These are phyloP conservation scores for Acanthosepion esculentum DNA, from an alignment of 2,888 invertebrate species.

Conservation along the genomic window DNA sequence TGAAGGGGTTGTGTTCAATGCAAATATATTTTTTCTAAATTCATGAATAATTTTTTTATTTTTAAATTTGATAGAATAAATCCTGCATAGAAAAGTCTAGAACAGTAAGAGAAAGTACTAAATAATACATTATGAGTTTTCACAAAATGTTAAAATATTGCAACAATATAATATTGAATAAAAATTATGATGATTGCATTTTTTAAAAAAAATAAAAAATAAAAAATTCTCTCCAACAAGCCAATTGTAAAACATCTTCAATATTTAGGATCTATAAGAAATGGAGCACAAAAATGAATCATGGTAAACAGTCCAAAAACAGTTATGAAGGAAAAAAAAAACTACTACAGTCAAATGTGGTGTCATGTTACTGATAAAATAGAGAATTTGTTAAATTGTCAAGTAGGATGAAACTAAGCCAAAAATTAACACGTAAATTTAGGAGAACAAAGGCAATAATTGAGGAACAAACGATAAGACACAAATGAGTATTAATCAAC, in stretches of 20 bases:
- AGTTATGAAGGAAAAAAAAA: not conserved
- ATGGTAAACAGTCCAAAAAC: not conserved
- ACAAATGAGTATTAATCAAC: not conserved
- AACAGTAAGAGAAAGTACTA: not conserved
- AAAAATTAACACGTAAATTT: not conserved
- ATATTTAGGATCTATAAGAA: not conserved
- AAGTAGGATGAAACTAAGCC: not conserved
- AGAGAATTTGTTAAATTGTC: not conserved
- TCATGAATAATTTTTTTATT: not conserved
- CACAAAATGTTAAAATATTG: not conserved
- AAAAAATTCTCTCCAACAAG: not conserved
- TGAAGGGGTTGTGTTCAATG: not conserved
- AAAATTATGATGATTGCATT: not conserved
- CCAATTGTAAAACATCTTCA: not conserved
- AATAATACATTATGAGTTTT: constrained; percentile 4
- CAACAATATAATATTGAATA: not conserved
- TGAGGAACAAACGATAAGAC: not conserved
- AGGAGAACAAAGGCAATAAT: not conserved
- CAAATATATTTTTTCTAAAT: not conserved
- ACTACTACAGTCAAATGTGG: not conserved
- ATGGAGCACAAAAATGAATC: not conserved
- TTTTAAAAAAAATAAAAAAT: not conserved
- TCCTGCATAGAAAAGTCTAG: not conserved
- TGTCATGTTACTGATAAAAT: not conserved
- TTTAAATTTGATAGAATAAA: not conserved